Evolutionary conservation across 2,797 vertebrate genomes (phyloP), one percentile per base, ranked within the genome.

Genomic region (Onychomys torridus): DNA sequence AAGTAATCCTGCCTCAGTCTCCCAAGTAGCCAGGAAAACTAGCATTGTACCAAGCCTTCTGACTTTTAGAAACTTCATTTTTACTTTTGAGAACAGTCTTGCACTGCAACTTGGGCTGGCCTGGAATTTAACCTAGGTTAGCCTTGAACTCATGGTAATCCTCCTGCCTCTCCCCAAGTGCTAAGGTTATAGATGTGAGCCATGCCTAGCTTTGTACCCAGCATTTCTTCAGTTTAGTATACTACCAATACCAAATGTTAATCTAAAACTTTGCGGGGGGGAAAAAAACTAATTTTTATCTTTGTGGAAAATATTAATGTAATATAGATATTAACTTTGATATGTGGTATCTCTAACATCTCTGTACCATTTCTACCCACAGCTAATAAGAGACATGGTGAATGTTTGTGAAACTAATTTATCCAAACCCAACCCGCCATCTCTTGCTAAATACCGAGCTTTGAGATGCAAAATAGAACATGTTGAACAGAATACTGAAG

Each of bases 331-430:
- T 92, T 79, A 61, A 57, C 19, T 94, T 86, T 79, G 52, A 40
- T 96, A 88, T 89, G 25, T 69, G 78, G 11, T 91, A 6, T 63
- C 11, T 46, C 79, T 97, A 88, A 52, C 40, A 37, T 95, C 11
- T 96, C 7, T 88, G 10, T 92, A 14, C 96, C 77, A 59, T 93
- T 97, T 97, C 96, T 57, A 10, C 71, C 63, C 93, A 73, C 76
- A 99, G 99, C 95, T 99, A 71, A 99, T 99, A 93, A 98, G 99
- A 97, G 99, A 99, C 92, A 98, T 99, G 96, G 95, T 99, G 97
- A 99, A 98, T 65, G 98, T 99, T 96, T 98, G 95, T 85, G 99
- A 99, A 98, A 98, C 98, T 89, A 99, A 98, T 34, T 97, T 98
- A 89, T 98, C 98, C 73, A 98, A 97, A 97, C 96, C 98, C 17